These are phyloP conservation scores for Melanotaenia nigrans DNA, from an alignment of 2,797 vertebrate genomes.

Conservation along the genomic window DNA sequence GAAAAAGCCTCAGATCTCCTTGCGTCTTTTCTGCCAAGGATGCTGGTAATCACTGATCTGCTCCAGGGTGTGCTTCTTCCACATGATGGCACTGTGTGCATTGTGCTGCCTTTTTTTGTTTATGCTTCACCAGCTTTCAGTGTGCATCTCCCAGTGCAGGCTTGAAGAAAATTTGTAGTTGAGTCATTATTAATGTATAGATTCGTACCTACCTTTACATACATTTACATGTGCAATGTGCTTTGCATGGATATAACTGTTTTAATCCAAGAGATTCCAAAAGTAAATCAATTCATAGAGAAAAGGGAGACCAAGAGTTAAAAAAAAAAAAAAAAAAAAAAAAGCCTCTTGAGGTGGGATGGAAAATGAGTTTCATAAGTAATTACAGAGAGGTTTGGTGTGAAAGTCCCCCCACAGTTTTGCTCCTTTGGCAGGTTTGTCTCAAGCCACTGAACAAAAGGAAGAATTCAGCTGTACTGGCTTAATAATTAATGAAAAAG, in stretches of 20 bases:
- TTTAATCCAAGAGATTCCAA: constrained; percentile 38
- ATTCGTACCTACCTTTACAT: constrained; percentile 42
- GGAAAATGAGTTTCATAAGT: constrained; percentile 48
- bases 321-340: constrained; percentile 11
- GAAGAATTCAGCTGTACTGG: constrained; percentile 37
- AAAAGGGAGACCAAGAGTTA: constrained; percentile 3
- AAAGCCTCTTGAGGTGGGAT: constrained; percentile 20
- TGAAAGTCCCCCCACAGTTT: constrained; percentile 37
- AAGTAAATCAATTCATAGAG: constrained; percentile 27
- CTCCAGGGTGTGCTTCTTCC: constrained; percentile 51
- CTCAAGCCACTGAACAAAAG: constrained; percentile 57
- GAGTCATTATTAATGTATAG: constrained; percentile 60
- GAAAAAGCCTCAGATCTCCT: constrained; percentile 59
- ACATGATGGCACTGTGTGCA: constrained; percentile 82
- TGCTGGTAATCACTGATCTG: constrained; percentile 34
- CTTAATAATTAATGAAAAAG: constrained; percentile 54
- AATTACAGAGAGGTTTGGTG: constrained; percentile 47
- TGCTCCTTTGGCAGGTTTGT: constrained; percentile 32
- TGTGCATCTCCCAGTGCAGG: constrained; percentile 29
- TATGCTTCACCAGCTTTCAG: constrained; percentile 35
- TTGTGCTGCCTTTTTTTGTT: constrained; percentile 25
- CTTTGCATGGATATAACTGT: constrained; percentile 15
- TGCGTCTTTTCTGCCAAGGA: constrained; percentile 36
- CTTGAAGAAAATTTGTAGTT: constrained; percentile 23
- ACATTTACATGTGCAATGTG: constrained; percentile 41